These are phyloP conservation scores for Caenorhabditis imperialis DNA, from an alignment of 2,888 invertebrate species.

Conservation along the genomic window DNA sequence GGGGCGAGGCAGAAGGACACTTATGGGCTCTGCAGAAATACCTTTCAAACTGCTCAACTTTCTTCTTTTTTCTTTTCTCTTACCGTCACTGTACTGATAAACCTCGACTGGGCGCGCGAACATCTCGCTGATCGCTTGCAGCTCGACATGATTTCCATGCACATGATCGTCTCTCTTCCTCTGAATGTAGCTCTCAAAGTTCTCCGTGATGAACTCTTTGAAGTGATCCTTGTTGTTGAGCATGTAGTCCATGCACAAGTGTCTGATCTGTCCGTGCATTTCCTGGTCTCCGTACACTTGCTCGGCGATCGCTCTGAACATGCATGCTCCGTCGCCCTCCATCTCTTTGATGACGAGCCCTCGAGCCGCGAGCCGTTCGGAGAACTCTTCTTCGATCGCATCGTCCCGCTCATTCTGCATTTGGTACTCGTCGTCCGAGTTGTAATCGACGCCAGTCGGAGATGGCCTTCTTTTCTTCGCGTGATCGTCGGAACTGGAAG, in stretches of 20 bases:
- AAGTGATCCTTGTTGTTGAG: constrained; percentile 86
- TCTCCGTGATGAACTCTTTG: constrained; percentile 90
- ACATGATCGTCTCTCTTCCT: constrained; percentile 87
- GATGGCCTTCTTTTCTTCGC: not conserved
- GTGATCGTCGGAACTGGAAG: no score
- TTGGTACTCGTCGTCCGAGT: constrained; percentile 31
- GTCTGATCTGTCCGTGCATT: constrained; percentile 87
- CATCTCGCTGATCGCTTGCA: constrained; percentile 91
- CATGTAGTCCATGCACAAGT: constrained; percentile 91
- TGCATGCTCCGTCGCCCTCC: constrained; percentile 90
- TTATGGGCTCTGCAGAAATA: constrained; percentile 83
- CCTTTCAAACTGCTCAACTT: not conserved
- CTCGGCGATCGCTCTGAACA: constrained; percentile 90
- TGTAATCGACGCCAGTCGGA: constrained; percentile 1
- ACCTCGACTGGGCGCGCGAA: constrained; percentile 90
- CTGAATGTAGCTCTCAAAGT: constrained; percentile 87
- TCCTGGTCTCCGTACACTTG: constrained; percentile 93
- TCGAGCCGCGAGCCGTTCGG: constrained; percentile 84
- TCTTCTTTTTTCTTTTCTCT: not conserved
- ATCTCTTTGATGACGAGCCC: constrained; percentile 88
- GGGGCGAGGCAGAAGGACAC: constrained; percentile 85
- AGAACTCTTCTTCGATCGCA: constrained; percentile 83
- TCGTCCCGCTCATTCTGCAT: constrained; percentile 6
- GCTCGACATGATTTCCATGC: constrained; percentile 92
- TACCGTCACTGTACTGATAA: constrained; percentile 86